Conservation (phyloP, 2,113 vertebrate genomes). For the Thalassoma bifasciatum region DNA sequence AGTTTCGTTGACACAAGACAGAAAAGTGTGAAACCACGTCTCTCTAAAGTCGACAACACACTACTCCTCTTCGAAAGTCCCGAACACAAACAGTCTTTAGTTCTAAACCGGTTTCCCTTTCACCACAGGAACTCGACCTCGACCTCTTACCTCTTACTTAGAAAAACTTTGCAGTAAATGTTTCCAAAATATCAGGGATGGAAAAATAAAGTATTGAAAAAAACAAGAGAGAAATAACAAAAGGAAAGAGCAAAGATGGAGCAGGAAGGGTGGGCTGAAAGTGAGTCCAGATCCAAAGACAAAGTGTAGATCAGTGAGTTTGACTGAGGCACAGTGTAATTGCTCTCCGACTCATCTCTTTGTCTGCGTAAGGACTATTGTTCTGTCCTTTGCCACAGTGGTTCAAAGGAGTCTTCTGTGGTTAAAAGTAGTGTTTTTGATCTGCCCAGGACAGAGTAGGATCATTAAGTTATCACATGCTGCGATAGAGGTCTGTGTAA, state of each 20-base stretch:
- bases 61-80: neutral
- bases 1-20: too few species aligned
- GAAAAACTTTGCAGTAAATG: neutral
- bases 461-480: constrained; percentile 63
- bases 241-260: neutral
- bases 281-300: neutral
- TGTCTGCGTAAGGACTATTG: constrained; percentile 31
- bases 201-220: neutral
- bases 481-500: constrained; percentile 47
- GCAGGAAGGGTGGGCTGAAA: constrained; percentile 31
- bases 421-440: constrained; percentile 52
- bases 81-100: too few species aligned
- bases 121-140: too few species aligned
- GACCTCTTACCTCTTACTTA: too few species aligned
- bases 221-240: neutral
- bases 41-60: too few species aligned
- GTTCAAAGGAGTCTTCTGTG: constrained; percentile 41
- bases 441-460: constrained; percentile 21
- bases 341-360: constrained; percentile 33
- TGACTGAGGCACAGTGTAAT: constrained; percentile 33
- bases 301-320: constrained; percentile 8
- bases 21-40: too few species aligned
- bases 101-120: too few species aligned
- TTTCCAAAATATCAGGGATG: neutral
- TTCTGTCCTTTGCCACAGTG: neutral